Evolutionary conservation across 2,113 vertebrate genomes (phyloP), one percentile per base, ranked within the genome.

Genomic region (Australoheros scitulus): DNA sequence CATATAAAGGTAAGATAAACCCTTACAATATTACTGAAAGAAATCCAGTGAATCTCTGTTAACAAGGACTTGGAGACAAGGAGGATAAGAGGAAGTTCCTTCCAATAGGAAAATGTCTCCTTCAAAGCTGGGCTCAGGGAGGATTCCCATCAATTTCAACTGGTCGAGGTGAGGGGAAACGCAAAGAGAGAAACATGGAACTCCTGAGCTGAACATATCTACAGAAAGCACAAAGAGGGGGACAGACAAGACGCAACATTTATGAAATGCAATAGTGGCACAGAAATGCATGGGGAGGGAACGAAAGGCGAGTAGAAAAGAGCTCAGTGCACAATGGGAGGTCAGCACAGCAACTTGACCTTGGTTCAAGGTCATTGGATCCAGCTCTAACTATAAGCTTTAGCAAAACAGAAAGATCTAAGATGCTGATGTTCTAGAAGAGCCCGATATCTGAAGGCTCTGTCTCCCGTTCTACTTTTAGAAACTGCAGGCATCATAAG

Each of bases 131-230:
- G 29, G 29, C 65, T 2, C 17, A 11, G 13, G 24, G 13, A 55
- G 17, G 68, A 29, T 72, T 32, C 26, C 68, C 26, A 55, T 72
- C 47, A 72, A 0, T 55, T 26, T 14, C 47, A 55, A 29, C 5
- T 29, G 24, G 24, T 0, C 24, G 0, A 70, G 26, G 65, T 50
- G 43, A 50, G 65, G 24, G 9, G 0, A 20, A 70, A 70, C 52
- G 43, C 0, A 0, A 50, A 72, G 47, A 72, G 50, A 72, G 47
- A 57, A 13, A 57, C 11, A 4, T 6, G n/a, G n/a, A 72, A 72
- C 26, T 32, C 68, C 5, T 18, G 15, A 18, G 5, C 15, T 2
- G 52, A 18, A 72, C 47, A 34, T 34, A 55, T 14, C 26, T 32
- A 6, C 26, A 32, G 68, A 11, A 72, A 55, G 47, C 47, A 50